A percentile compares a stretch with the other conserved stretches of the same genome.
Evolutionary conservation across 2,113 vertebrate genomes (phyloP).

Genomic region (Saimiri boliviensis): DNA sequence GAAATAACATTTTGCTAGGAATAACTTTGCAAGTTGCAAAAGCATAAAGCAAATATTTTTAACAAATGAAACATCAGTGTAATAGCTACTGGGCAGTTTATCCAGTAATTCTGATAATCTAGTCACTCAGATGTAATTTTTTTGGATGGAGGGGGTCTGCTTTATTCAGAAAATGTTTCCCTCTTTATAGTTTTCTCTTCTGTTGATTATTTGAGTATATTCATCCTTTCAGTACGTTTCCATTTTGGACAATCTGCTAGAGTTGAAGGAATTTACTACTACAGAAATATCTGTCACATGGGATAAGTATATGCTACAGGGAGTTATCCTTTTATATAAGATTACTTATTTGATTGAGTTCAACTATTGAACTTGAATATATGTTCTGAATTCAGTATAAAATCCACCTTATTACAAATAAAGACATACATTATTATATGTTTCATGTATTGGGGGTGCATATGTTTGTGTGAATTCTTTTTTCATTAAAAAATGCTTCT

Average conservation of each 20-base stretch:
- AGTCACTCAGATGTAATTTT: neutral
- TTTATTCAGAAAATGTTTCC: conserved; percentile 28
- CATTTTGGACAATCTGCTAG: conserved; percentile 13
- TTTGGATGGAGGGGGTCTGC: neutral
- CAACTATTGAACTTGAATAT: neutral
- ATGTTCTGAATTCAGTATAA: conserved; percentile 17
- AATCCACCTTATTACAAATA: conserved; percentile 31
- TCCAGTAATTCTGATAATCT: neutral
- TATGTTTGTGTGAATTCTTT: neutral
- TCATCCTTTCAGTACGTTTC: conserved; percentile 18
- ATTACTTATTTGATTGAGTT: conserved; percentile 43
- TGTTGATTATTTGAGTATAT: neutral
- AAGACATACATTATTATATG: neutral
- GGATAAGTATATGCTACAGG: neutral
- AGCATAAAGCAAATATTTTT: neutral
- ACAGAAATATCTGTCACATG: conserved; percentile 11
- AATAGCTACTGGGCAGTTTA: neutral
- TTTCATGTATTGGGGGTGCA: neutral
- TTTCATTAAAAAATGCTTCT: neutral
- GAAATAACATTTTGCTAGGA: conserved; percentile 18
- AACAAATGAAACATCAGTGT: neutral
- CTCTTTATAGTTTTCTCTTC: neutral
- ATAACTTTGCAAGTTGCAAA: conserved; percentile 34
- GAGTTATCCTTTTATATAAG: conserved; percentile 30
- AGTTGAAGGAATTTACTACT: neutral